Conservation (phyloP, 2,113 vertebrate genomes). For the Xiphophorus maculatus region DNA sequence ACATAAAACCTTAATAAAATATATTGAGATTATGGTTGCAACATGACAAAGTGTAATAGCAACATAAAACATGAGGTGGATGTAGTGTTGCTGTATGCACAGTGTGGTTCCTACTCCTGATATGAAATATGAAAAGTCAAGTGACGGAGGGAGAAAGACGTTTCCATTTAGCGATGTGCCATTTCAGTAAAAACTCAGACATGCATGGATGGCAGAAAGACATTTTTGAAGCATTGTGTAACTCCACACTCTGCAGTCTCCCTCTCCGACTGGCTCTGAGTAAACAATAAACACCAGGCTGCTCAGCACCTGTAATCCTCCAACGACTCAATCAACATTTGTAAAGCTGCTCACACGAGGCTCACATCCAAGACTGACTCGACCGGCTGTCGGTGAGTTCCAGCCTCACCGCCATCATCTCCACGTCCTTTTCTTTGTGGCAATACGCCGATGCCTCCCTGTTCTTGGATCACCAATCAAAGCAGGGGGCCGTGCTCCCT, state of each 20-base stretch:
- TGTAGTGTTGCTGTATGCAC: not conserved
- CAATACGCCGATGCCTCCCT: conserved; percentile 23
- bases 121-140: not conserved
- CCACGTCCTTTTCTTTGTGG: conserved; percentile 1
- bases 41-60: not conserved
- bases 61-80: not conserved
- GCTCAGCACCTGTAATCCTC: conserved; percentile 68
- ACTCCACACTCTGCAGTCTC: conserved; percentile 23
- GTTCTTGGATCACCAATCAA: conserved; percentile 32
- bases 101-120: not conserved
- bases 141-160: not conserved
- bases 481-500: conserved; percentile 23
- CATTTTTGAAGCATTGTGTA: conserved; percentile 22
- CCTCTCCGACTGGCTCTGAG: conserved; percentile 22
- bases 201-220: conserved; percentile 8
- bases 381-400: conserved; percentile 41
- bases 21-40: too few relatives aligned
- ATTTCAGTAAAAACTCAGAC: conserved; percentile 1
- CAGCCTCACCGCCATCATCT: conserved; percentile 39
- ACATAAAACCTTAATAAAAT: too few relatives aligned
- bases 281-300: conserved; percentile 65
- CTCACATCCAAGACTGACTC: conserved; percentile 53
- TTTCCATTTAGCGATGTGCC: not conserved
- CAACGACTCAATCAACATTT: conserved; percentile 74
- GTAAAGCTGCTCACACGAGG: conserved; percentile 61